A percentile compares a stretch with the other conserved stretches of the same genome.
These are phyloP conservation scores for Drosophila mauritiana DNA, from an alignment of 1,140 invertebrate genomes.

Conservation along the genomic window DNA sequence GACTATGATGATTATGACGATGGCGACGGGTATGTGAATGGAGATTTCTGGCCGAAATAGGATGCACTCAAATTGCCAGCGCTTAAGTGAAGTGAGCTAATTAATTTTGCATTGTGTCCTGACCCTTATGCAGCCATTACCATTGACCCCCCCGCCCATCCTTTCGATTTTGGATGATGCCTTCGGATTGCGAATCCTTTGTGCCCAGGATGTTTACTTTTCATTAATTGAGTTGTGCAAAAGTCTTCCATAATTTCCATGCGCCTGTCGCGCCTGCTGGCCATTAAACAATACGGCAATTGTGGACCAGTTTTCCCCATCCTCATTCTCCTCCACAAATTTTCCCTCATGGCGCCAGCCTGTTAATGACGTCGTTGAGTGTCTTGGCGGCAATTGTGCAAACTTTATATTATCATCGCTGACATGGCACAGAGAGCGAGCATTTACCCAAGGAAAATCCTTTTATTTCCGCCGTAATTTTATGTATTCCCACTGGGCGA, in stretches of 20 bases:
- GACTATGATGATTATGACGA: background rate
- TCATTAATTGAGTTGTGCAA: conserved; percentile 78
- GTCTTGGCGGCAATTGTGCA: conserved; percentile 55
- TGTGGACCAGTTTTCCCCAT: background rate
- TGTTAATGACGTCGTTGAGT: conserved; percentile 64
- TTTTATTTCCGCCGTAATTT: conserved; percentile 45
- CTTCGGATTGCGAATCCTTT: conserved; percentile 46
- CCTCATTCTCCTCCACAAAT: background rate
- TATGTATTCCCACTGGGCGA: conserved; percentile 30
- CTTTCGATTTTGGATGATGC: conserved; percentile 13
- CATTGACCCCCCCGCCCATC: background rate
- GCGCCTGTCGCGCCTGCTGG: conserved; percentile 48
- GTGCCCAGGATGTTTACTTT: conserved; percentile 68
- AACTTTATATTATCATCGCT: conserved; percentile 44
- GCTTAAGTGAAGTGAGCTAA: conserved; percentile 82
- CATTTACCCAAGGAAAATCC: conserved; percentile 47
- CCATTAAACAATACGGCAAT: conserved; percentile 59
- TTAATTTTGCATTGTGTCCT: conserved; percentile 80
- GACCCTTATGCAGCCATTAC: conserved; percentile 20
- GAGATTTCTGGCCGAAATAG: conserved; percentile 25
- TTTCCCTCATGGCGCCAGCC: conserved; percentile 20
- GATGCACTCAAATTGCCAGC: conserved; percentile 78
- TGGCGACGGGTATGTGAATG: conserved; percentile 4
- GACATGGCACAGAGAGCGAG: conserved; percentile 52
- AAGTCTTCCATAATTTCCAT: conserved; percentile 70